Evolutionary conservation across 2,888 invertebrate species (phyloP).

Genomic region (Agriotes lineatus): DNA sequence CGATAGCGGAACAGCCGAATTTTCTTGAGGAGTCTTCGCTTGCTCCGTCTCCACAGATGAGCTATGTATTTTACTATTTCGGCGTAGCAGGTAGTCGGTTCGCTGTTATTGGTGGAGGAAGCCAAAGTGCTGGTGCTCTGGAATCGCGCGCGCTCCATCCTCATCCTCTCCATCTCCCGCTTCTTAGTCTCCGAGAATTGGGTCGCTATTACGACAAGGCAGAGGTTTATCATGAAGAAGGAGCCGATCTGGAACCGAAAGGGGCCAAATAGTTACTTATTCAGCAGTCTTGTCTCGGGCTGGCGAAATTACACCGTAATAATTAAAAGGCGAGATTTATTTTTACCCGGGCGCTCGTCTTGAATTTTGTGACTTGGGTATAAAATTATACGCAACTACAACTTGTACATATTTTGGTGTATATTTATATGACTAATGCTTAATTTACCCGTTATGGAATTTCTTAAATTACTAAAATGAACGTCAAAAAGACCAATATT

Average conservation of each 20-base stretch:
- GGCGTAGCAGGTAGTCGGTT: constrained; percentile 97
- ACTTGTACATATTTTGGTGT: no score
- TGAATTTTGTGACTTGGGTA: no score
- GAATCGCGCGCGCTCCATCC: constrained; percentile 94
- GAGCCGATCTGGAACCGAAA: constrained; percentile 89
- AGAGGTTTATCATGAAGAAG: constrained; percentile 99
- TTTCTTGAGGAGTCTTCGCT: constrained; percentile 87
- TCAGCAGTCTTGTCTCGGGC: no score
- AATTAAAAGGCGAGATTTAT: no score
- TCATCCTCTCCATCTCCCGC: constrained; percentile 99
- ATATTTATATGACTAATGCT: no score
- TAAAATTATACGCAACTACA: no score
- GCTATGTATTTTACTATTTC: constrained; percentile 98
- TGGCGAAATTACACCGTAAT: no score
- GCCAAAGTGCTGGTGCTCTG: constrained; percentile 93
- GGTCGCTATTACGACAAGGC: constrained; percentile 99
- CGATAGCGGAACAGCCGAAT: constrained; percentile 79
- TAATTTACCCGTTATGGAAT: no score
- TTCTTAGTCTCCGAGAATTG: constrained; percentile 99
- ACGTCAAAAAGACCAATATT: no score
- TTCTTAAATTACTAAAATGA: no score
- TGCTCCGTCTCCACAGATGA: constrained; percentile 91
- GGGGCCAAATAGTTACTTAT: no score
- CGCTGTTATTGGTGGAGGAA: constrained; percentile 90
- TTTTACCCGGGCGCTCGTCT: no score